Conservation (phyloP, 1,140 invertebrate species). For the Cyclina sinensis region DNA sequence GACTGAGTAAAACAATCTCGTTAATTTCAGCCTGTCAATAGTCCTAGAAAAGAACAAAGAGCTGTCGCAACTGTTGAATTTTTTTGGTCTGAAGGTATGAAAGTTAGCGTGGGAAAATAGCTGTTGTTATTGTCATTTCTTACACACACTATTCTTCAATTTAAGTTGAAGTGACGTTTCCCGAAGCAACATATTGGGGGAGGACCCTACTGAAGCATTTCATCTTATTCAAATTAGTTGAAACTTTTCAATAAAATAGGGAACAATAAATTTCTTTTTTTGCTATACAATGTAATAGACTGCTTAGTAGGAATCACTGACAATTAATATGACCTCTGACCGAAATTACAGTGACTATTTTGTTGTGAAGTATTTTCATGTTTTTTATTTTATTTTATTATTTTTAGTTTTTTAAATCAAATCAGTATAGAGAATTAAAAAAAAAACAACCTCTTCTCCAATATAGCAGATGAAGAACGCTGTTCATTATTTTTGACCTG, state of each 20-base stretch:
- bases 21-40: slow-evolving; percentile 25
- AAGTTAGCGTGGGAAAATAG: slow-evolving; percentile 36
- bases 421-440: too few species aligned
- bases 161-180: background rate
- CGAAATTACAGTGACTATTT: too few species aligned
- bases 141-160: background rate
- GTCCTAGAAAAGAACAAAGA: slow-evolving; percentile 12
- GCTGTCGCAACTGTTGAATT: slow-evolving; percentile 7
- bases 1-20: slow-evolving; percentile 34
- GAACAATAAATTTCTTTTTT: background rate
- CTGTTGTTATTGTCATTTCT: background rate
- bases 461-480: too few species aligned
- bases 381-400: too few species aligned
- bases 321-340: too few species aligned
- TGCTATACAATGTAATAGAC: too few species aligned
- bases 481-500: too few species aligned
- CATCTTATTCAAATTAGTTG: background rate
- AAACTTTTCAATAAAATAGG: background rate
- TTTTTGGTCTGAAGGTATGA: slow-evolving; percentile 24
- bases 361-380: too few species aligned
- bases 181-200: background rate
- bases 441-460: too few species aligned
- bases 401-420: too few species aligned
- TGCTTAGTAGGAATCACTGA: too few species aligned
- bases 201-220: too few species aligned